Conservation (phyloP, 2,888 invertebrate species). For the Atherix ibis region DNA sequence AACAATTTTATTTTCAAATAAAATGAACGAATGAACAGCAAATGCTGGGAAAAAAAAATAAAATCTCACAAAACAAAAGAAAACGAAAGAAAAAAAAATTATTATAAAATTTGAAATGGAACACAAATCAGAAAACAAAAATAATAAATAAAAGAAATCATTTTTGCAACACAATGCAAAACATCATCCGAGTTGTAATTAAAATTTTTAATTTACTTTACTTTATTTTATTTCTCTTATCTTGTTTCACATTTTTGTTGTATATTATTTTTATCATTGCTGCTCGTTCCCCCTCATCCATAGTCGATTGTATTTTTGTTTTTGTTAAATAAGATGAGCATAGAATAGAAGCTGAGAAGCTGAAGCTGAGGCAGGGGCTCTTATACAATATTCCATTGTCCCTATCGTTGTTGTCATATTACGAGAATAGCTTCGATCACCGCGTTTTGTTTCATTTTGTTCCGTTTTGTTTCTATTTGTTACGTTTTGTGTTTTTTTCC, state of each 20-base stretch:
- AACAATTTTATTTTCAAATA: no score
- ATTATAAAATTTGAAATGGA: no score
- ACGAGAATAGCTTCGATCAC: no score
- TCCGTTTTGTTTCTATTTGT: no score
- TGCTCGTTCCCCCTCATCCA: no score
- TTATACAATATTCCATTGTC: not conserved
- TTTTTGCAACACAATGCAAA: constrained; percentile 6
- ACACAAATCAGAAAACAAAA: constrained; percentile 4
- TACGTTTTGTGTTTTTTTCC: no score
- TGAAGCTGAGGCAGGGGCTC: not conserved
- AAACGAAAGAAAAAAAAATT: no score
- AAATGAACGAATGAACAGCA: no score
- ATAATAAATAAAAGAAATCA: not conserved
- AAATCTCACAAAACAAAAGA: no score
- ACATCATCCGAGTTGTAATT: constrained; percentile 10
- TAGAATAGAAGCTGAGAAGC: constrained; percentile 1
- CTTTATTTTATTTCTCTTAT: constrained; percentile 5
- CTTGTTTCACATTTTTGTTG: constrained; percentile 3
- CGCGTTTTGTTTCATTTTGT: no score
- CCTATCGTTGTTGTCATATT: no score
- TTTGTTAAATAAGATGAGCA: not conserved
- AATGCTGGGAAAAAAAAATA: no score
- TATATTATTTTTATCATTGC: constrained; percentile 3
- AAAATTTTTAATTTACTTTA: constrained; percentile 13
- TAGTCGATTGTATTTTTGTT: constrained; percentile 2